Evolutionary conservation across 2,797 vertebrate species (phyloP), one percentile per base, ranked within the genome.

Genomic region (Mormyrops attenuatus): DNA sequence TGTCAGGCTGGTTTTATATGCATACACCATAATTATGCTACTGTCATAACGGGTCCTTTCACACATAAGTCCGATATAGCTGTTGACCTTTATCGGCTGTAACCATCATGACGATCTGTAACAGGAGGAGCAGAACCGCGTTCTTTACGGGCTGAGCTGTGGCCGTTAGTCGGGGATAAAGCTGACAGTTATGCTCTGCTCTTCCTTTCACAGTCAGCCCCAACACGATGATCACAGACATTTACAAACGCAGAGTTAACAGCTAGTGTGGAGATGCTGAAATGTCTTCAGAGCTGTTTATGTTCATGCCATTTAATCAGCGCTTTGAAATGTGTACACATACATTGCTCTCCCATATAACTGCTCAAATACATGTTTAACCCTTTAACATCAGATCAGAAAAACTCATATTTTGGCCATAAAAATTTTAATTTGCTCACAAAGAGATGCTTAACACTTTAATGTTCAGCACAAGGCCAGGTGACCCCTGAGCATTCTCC

Each of bases 31-130:
- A 50, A 85, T 88, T 87, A 91, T 55, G 50, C 89, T 90, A 55
- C 82, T 90, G 88, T 89, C 90, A 90, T 52, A 88, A 88, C 6
- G 41, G 5, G n/a, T 88, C 57, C 41, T 69, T 66, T 69, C 63
- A 60, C 55, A 66, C 87, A 69, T n/a, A 88, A 57, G 66, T 80
- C 82, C 88, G n/a, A 44, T 44, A 44, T 34, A 82, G 77, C 77
- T 47, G 90, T 89, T 90, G 89, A 89, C 87, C 66, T 91, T 89
- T 90, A 89, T 88, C 38, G 50, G 90, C 88, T 73, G 88, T 66
- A 85, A 66, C 88, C 90, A 91, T 89, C 89, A 80, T 90, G 89
- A 89, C 49, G 89, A 91, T 90, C 85, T 89, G 88, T 87, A 89
- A 50, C 66, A 89, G 87, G 34, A 47, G 3, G 38, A 52, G 82